Evolutionary conservation across 2,888 invertebrate species (phyloP), one percentile per base, ranked within the genome.

Genomic region (Periphyllus acericola): DNA sequence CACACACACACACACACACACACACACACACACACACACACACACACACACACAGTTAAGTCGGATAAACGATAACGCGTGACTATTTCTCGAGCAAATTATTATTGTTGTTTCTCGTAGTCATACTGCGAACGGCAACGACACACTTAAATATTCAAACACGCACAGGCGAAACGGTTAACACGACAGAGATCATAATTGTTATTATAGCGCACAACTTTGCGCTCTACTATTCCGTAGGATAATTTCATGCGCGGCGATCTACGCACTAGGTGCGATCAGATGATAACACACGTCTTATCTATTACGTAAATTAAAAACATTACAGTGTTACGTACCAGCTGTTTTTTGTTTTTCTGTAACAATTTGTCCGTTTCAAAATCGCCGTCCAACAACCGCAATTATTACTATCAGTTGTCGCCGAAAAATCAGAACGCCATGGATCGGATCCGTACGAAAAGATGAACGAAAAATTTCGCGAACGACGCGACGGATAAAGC

Each of bases 41-140:
- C 36, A 36, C 36, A 36, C 36, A 21, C 36, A 60, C 46, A 19
- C 14, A 40, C 34, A 60, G 40, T 68, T 84, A 3, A 82, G 29
- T 36, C 29, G 36, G 83, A 75, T 83, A 76, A 84, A 84, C 76
- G 66, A 46, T 78, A 46, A 76, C 40, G 66, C 84, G 84, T 84
- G 84, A 84, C 84, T 84, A 19, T 75, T 40, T 32, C 66, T 78
- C 4, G 66, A 46, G 66, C 66, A 76, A 84, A 84, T 76, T 68
- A 29, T 76, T 76, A 78, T 66, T 84, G 32, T 60, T 36, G 46
- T 66, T 75, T n/a, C 4, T 34, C 17, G n/a, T 74, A 72, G 11
- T 21, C 76, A 55, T 55, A 32, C 75, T 75, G 40, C 29, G 25
- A 83, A 32, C 60, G 25, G 8, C n/a, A 60, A 84, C 46, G 76